A percentile compares a stretch with the other conserved stretches of the same genome.
These are phyloP conservation scores for Caradrina kadenii DNA, from an alignment of 2,888 invertebrate species.

Conservation along the genomic window DNA sequence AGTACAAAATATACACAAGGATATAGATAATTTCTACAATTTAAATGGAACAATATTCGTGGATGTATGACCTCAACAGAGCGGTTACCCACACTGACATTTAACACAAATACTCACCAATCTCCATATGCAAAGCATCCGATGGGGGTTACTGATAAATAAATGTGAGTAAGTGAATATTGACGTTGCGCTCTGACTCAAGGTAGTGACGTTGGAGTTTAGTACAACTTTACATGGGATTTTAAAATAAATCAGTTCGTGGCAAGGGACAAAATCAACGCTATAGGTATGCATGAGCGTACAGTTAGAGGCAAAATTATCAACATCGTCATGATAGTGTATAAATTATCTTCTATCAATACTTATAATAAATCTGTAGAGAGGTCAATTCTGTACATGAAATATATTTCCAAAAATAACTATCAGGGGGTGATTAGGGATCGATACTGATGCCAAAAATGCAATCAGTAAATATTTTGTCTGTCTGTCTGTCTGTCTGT, in stretches of 20 bases:
- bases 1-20: no score
- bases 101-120: constrained; percentile 75
- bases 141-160: constrained; percentile 76
- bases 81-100: constrained; percentile 64
- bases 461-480: no score
- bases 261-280: no score
- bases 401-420: no score
- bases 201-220: background rate
- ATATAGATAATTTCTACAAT: constrained; percentile 6
- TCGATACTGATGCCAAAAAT: no score
- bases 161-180: constrained; percentile 70
- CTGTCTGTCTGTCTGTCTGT: no score
- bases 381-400: no score
- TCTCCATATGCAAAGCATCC: constrained; percentile 72
- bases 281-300: background rate
- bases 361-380: no score
- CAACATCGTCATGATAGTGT: no score
- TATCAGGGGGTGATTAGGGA: no score
- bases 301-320: background rate
- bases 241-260: constrained; percentile 2
- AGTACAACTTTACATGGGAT: background rate
- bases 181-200: constrained; percentile 53
- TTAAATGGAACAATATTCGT: constrained; percentile 52
- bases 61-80: constrained; percentile 50
- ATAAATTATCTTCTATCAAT: no score